These are phyloP conservation scores for Botrylloides violaceus DNA, from an alignment of 23 tunicate species.

Conservation along the genomic window DNA sequence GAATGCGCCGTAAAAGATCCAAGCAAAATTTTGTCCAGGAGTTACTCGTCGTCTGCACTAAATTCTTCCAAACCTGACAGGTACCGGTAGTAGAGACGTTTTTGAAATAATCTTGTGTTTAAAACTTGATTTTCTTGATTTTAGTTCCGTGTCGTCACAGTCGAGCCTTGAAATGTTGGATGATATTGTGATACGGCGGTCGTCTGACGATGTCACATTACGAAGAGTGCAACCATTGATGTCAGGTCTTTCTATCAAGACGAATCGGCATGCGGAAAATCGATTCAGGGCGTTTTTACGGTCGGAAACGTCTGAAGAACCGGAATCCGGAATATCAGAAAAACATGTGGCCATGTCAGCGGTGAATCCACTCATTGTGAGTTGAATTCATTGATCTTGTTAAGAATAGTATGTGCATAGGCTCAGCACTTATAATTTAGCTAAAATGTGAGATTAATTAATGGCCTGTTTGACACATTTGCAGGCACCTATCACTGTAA, in stretches of 20 bases:
- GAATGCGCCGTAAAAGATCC: not conserved
- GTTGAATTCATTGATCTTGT: not conserved
- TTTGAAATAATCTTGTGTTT: not conserved
- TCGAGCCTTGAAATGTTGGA: constrained; percentile 18
- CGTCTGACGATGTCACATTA: not conserved
- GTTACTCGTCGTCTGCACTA: constrained; percentile 17
- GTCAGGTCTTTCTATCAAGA: not conserved
- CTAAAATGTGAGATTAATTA: not conserved
- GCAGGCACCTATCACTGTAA: not conserved
- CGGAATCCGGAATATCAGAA: constrained; percentile 23
- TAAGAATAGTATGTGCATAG: not conserved
- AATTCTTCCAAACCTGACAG: constrained; percentile 7
- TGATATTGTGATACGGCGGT: not conserved
- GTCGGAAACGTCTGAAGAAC: constrained; percentile 26
- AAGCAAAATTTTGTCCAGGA: not conserved
- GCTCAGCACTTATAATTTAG: not conserved
- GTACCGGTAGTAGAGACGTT: not conserved
- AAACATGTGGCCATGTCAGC: constrained; percentile 12
- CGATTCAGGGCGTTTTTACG: constrained; percentile 7
- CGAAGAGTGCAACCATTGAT: not conserved
- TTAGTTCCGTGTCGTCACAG: constrained; percentile 20
- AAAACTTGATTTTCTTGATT: not conserved
- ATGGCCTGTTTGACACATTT: not conserved
- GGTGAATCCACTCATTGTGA: not conserved
- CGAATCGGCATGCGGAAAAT: constrained; percentile 13